Evolutionary conservation across 2,888 invertebrate genomes (phyloP).

Genomic region (Luperina testacea): DNA sequence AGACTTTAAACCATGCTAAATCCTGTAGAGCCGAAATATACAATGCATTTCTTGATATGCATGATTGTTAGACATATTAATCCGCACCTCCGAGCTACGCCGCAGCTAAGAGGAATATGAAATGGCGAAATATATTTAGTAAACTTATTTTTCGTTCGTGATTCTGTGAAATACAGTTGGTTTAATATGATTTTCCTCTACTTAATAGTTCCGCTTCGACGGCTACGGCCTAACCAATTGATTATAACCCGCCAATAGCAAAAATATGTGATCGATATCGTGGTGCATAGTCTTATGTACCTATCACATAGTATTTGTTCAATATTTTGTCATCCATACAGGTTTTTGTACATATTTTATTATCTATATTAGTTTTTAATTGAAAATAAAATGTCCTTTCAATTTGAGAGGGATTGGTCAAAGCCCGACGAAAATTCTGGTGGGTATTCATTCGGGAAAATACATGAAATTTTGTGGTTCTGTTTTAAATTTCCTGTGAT

Average conservation of each 20-base stretch:
- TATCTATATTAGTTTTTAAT: too few species aligned
- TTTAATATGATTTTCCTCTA: too few species aligned
- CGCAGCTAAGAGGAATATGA: neutral
- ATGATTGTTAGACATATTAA: neutral
- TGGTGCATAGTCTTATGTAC: neutral
- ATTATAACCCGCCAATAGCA: neutral
- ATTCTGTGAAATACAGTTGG: neutral
- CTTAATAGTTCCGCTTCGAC: too few species aligned
- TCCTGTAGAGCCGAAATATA: neutral
- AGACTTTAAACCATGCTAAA: neutral
- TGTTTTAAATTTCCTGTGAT: neutral
- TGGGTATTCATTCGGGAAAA: neutral
- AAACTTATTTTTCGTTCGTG: neutral
- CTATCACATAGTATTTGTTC: neutral
- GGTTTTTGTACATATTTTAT: neutral
- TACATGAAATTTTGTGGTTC: neutral
- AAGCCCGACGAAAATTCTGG: too few species aligned
- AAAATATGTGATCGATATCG: neutral
- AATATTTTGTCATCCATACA: neutral
- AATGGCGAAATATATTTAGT: neutral
- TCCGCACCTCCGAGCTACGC: neutral
- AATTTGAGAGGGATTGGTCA: neutral
- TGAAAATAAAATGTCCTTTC: neutral
- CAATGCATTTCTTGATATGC: slow-evolving; percentile 8
- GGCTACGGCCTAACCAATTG: neutral